A percentile compares a stretch with the other conserved stretches of the same genome.
phyloP scores from a whole-genome alignment of 2,797 vertebrate species.

The Catamblyrhynchus diadema region DNA sequence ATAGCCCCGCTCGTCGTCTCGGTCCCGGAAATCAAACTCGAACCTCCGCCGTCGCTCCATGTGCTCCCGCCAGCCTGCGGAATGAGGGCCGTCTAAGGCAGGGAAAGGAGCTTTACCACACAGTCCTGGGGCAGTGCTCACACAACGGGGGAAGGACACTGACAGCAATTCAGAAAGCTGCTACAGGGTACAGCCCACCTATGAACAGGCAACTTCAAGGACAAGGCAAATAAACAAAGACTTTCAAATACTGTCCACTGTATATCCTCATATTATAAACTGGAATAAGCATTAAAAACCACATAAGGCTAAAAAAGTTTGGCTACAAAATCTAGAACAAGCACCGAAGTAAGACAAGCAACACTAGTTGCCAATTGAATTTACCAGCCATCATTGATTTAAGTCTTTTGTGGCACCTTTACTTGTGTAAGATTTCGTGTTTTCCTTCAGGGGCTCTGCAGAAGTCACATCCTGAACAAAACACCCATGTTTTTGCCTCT shows the following conservation, averaged over 20 bases:
- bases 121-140: not conserved
- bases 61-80: conserved; percentile 93
- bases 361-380: not conserved
- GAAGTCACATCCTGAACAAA: not conserved
- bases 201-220: not conserved
- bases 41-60: conserved; percentile 91
- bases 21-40: conserved; percentile 91
- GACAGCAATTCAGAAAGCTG: not conserved
- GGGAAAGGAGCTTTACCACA: conserved; percentile 57
- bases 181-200: not conserved
- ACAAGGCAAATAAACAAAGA: not conserved
- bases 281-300: not conserved
- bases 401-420: not conserved
- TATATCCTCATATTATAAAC: not conserved
- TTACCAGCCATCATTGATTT: not conserved
- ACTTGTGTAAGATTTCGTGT: rapidly evolving
- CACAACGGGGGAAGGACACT: not conserved
- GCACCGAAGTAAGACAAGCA: not conserved
- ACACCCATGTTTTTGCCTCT: not conserved
- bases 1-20: conserved; percentile 91
- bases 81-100: conserved; percentile 83
- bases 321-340: not conserved
- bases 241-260: not conserved
- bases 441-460: not conserved
- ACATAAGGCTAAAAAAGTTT: not conserved